Percentiles rank a stretch among this genome's conserved stretches.
Evolutionary conservation across 2,113 vertebrate genomes (phyloP).

Genomic region (Tachysurus vachellii): DNA sequence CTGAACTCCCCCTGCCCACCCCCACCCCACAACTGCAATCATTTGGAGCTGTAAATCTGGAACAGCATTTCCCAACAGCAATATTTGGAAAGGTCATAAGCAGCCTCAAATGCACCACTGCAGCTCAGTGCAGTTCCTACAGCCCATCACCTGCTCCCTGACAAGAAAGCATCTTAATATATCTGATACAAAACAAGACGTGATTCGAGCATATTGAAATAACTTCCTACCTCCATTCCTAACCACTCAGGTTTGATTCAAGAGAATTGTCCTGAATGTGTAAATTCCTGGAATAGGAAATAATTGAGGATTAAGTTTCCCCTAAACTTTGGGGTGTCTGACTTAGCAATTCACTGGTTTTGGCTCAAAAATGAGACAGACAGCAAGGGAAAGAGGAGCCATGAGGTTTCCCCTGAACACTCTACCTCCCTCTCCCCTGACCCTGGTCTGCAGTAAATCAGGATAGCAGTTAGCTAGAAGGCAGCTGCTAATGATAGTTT

Average conservation of each 20-base stretch:
- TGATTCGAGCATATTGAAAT: neutral
- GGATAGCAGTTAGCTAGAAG: conserved; percentile 90
- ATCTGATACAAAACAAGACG: neutral
- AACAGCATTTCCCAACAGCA: conserved; percentile 59
- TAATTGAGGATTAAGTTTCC: conserved; percentile 44
- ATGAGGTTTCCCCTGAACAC: conserved; percentile 71
- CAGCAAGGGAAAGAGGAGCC: conserved; percentile 72
- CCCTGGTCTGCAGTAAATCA: conserved; percentile 82
- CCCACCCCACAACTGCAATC: conserved; percentile 53
- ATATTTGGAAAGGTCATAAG: conserved; percentile 68
- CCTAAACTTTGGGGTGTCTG: conserved; percentile 40
- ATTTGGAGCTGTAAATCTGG: conserved; percentile 67
- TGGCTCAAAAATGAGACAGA: conserved; percentile 59
- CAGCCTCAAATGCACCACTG: conserved; percentile 28
- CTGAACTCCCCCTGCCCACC: conserved; percentile 47
- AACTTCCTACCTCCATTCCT: neutral
- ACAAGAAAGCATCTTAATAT: neutral
- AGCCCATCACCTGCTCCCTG: neutral
- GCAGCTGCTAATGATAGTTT: conserved; percentile 88
- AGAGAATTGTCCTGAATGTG: conserved; percentile 9
- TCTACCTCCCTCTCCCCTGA: conserved; percentile 29
- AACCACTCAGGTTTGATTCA: neutral
- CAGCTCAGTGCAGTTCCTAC: neutral
- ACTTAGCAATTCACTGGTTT: conserved; percentile 38
- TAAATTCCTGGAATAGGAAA: conserved; percentile 45